Evolutionary conservation across 2,888 invertebrate genomes (phyloP), one percentile per base, ranked within the genome.

Genomic region (Synergus laeviventris): DNA sequence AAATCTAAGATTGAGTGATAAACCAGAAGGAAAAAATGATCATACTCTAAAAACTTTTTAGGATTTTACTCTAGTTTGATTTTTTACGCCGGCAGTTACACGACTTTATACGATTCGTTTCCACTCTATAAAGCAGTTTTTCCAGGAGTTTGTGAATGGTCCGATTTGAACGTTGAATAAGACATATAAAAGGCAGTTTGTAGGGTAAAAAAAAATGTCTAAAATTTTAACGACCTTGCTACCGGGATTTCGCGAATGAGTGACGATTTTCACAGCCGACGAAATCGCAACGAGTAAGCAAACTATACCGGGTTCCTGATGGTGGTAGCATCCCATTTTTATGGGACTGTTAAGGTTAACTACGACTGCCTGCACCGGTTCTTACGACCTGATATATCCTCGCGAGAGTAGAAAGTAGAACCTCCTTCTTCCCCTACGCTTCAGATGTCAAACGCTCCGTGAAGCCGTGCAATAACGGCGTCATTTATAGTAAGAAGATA

Each of bases 261-360:
- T 49, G 70, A 70, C 45, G 31, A 70, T 49, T 31, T 70, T 70
- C n/a, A 49, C 64, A 42, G 45, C 66, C 39, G 21, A 8, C 24
- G n/a, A 4, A 49, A 49, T 70, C 70, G 70, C 45, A n/a, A 45
- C 70, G 31, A 70, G 70, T 70, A 49, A 70, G 70, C 31, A 70
- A 70, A 70, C 45, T 70, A 70, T 45, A 36, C n/a, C 49, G n/a
- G 70, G 31, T 49, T 36, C 49, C 45, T 70, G 70, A 49, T 70
- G 49, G 70, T 31, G 49, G 70, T 49, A 49, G 64, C 78, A 76
- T 73, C 74, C 73, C 73, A 31, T 78, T 81, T 82, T 82, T 81
- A 82, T 78, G 82, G 79, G 78, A 79, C 76, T 78, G 79, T 82
- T 82, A 81, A 82, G 81, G 79, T 81, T 79, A 81, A 82, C 79